Percentiles rank a stretch among this genome's conserved stretches.
phyloP scores from a whole-genome alignment of 2,888 invertebrate species.

The Drosophila yooni region DNA sequence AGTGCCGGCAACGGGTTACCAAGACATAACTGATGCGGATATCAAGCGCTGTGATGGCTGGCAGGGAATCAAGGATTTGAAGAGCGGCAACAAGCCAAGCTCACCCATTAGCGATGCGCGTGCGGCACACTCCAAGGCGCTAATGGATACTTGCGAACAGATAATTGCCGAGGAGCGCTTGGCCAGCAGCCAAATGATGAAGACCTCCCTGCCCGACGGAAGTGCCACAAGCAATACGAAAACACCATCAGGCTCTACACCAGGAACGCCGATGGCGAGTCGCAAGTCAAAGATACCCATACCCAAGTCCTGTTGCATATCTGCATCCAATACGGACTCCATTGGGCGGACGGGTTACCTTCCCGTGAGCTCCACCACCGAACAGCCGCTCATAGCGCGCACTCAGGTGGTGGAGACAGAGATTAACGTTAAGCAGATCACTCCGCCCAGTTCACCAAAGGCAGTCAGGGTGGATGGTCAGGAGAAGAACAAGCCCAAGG shows the following conservation, averaged over 20 bases:
- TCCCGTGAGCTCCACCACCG: conserved; percentile 34
- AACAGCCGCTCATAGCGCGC: conserved; percentile 79
- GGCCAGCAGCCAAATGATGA: conserved; percentile 73
- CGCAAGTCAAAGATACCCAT: conserved; percentile 79
- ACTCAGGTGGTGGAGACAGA: conserved; percentile 83
- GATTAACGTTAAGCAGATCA: conserved; percentile 82
- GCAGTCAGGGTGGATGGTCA: not conserved
- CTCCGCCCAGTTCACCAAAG: conserved; percentile 76
- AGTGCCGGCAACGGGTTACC: conserved; percentile 65
- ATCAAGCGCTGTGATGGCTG: conserved; percentile 57
- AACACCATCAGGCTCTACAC: conserved; percentile 34
- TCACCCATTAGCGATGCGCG: conserved; percentile 71
- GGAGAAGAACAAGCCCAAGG: conserved; percentile 45
- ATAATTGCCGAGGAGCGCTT: conserved; percentile 81
- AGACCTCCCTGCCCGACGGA: conserved; percentile 59
- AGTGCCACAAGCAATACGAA: not conserved
- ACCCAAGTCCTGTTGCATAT: conserved; percentile 71
- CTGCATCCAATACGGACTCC: conserved; percentile 73
- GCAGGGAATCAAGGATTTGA: conserved; percentile 21
- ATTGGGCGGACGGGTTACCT: conserved; percentile 69
- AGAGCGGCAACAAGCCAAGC: conserved; percentile 49
- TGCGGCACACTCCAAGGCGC: conserved; percentile 79
- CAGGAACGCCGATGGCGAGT: conserved; percentile 63
- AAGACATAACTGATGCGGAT: conserved; percentile 66
- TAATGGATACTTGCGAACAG: conserved; percentile 81